Percentiles rank a stretch among this genome's conserved stretches.
Conservation (phyloP, 2,113 vertebrate genomes). For the Isichthys henryi region DNA sequence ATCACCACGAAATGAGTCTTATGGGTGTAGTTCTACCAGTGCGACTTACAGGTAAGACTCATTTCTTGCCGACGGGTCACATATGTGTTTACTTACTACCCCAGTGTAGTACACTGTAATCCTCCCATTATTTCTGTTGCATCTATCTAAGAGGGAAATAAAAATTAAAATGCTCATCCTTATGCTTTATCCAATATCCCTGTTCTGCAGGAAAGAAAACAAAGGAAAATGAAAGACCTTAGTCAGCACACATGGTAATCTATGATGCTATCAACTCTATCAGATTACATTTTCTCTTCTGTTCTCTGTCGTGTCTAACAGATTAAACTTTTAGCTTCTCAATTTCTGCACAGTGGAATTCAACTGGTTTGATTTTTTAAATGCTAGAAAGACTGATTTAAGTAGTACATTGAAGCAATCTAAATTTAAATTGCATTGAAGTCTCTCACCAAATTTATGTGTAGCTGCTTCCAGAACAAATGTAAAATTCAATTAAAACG, state of each 20-base stretch:
- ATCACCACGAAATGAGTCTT: no score
- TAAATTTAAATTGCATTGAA: constrained; percentile 1
- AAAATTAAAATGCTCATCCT: background rate
- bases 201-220: background rate
- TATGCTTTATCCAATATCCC: background rate
- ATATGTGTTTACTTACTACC: background rate
- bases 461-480: background rate
- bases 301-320: background rate
- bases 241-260: background rate
- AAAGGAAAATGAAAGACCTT: background rate
- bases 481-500: background rate
- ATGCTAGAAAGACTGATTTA: background rate
- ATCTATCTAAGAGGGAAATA: background rate
- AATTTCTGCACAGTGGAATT: background rate
- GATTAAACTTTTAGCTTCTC: constrained; percentile 2
- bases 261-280: background rate
- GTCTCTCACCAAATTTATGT: background rate
- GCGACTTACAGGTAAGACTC: no score
- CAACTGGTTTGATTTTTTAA: background rate
- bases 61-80: no score
- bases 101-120: background rate
- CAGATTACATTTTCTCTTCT: background rate
- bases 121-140: background rate
- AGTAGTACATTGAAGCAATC: background rate
- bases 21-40: no score